phyloP scores from a whole-genome alignment of 1,140 invertebrate species.

The Dermatophagoides farinae region DNA sequence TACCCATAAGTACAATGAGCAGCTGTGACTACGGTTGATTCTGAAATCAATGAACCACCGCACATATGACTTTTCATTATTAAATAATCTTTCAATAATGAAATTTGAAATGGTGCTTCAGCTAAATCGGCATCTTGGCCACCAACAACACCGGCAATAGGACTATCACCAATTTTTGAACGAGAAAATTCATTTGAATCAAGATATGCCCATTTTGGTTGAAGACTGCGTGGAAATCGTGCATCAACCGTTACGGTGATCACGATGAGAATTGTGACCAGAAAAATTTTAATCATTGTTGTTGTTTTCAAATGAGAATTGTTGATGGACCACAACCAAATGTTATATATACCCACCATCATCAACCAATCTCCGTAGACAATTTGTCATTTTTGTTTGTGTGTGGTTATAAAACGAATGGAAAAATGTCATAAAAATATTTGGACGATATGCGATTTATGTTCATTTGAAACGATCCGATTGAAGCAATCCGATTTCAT shows the following conservation, averaged over 20 bases:
- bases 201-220: neutral
- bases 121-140: neutral
- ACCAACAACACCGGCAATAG: neutral
- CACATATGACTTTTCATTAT: conserved; percentile 5
- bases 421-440: too few relatives aligned
- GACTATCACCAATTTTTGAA: neutral
- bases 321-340: too few relatives aligned
- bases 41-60: conserved; percentile 4
- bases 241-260: neutral
- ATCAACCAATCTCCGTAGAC: too few relatives aligned
- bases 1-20: conserved; percentile 7
- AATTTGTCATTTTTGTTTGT: too few relatives aligned
- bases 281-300: too few relatives aligned
- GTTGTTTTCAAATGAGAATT: too few relatives aligned
- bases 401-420: too few relatives aligned
- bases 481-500: too few relatives aligned
- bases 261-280: neutral
- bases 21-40: conserved; percentile 2
- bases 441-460: too few relatives aligned
- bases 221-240: neutral
- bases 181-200: neutral
- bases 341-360: too few relatives aligned
- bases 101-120: conserved; percentile 1
- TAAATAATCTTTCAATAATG: neutral
- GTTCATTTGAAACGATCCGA: too few relatives aligned